Conservation (phyloP, 2,888 invertebrate genomes). For the Aricia artaxerxes region DNA sequence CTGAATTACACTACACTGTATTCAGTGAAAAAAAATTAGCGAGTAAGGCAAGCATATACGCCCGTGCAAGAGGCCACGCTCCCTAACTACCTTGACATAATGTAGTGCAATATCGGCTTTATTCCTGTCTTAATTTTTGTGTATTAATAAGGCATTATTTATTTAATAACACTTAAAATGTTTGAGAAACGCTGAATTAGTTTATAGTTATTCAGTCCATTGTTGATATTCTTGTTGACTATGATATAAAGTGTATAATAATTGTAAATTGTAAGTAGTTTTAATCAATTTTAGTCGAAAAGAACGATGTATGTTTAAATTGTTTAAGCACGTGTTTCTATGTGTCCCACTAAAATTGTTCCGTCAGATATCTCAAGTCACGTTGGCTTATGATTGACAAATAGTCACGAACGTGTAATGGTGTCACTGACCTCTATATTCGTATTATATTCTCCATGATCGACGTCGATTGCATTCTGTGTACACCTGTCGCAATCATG, state of each 20-base stretch:
- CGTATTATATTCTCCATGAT: background rate
- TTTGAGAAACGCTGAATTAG: slow-evolving; percentile 49
- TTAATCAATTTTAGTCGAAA: background rate
- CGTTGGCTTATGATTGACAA: background rate
- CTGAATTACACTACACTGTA: no score
- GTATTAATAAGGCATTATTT: background rate
- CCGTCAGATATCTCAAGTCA: background rate
- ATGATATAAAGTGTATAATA: slow-evolving; percentile 54
- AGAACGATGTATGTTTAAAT: background rate
- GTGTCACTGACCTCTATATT: background rate
- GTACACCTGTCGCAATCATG: no score
- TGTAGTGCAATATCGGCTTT: background rate
- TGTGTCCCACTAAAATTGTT: background rate
- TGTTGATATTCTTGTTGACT: slow-evolving; percentile 80
- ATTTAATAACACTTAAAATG: background rate
- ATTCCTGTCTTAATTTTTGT: background rate
- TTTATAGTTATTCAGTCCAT: slow-evolving; percentile 73
- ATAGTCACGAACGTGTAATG: background rate
- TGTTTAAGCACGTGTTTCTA: background rate
- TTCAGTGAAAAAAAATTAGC: background rate
- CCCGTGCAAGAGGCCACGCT: background rate
- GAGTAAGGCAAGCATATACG: no score
- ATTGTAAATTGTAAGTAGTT: slow-evolving; percentile 40
- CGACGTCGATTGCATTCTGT: background rate
- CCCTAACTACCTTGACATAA: background rate